phyloP scores from a whole-genome alignment of 2,113 vertebrate genomes.

The Bubo bubo region DNA sequence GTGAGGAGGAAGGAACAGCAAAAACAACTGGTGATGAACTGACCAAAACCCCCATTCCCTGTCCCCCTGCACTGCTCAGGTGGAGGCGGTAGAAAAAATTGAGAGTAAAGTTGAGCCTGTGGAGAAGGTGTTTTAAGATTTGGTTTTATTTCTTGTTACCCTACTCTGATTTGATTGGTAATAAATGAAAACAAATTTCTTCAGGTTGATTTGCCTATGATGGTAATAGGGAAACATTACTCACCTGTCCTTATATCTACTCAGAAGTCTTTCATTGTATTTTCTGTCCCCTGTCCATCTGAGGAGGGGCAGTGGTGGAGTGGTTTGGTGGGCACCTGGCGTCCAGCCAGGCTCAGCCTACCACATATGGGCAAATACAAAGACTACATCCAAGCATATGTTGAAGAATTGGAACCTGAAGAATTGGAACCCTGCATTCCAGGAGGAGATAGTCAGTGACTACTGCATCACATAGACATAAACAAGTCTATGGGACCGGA shows the following conservation, averaged over 20 bases:
- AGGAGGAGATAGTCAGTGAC: no score
- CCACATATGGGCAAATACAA: neutral
- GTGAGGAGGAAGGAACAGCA: no score
- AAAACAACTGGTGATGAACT: no score
- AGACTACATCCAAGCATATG: accelerated
- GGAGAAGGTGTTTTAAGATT: neutral
- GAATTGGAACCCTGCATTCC: no score
- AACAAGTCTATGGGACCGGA: no score
- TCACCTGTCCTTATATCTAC: neutral
- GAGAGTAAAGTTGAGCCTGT: no score
- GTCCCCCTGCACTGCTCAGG: no score
- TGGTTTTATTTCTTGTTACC: neutral
- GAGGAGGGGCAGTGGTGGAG: neutral
- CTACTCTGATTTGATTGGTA: neutral
- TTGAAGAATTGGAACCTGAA: neutral
- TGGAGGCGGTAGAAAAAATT: no score
- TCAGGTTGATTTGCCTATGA: accelerated
- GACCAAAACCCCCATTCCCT: no score
- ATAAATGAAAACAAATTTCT: neutral
- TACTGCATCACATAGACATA: no score
- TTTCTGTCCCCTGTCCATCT: neutral
- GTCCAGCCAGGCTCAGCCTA: neutral
- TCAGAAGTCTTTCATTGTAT: neutral
- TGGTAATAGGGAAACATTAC: no score
- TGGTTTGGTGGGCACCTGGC: neutral